phyloP scores from a whole-genome alignment of 1,140 invertebrate genomes.

The Dicyema japonicum region DNA sequence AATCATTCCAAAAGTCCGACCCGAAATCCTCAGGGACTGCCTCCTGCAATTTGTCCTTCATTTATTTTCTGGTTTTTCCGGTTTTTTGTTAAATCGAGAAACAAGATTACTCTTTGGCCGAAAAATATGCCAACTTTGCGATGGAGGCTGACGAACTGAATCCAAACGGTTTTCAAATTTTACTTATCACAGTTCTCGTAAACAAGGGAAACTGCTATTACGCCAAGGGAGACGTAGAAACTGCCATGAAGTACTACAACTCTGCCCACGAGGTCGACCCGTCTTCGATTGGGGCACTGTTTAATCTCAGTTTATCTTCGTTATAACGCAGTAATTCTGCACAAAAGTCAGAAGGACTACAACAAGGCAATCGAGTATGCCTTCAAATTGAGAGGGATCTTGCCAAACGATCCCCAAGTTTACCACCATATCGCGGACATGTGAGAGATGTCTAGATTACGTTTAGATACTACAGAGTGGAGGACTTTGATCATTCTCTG shows the following conservation, averaged over 20 bases:
- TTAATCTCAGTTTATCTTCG: conserved; percentile 35
- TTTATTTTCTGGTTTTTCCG: conserved; percentile 38
- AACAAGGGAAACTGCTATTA: conserved; percentile 54
- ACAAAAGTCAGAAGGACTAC: conserved; percentile 33
- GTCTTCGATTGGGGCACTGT: conserved; percentile 54
- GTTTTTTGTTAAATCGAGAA: conserved; percentile 24
- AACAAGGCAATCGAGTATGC: conserved; percentile 44
- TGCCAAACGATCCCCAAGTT: conserved; percentile 43
- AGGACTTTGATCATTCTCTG: conserved; percentile 2
- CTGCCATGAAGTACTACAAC: conserved; percentile 37
- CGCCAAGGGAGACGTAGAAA: conserved; percentile 33
- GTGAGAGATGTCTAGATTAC: conserved; percentile 8
- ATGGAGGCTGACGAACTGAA: conserved; percentile 42
- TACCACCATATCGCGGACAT: conserved; percentile 48
- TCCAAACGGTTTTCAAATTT: conserved; percentile 22
- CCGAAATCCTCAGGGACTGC: conserved; percentile 45
- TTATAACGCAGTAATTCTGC: conserved; percentile 1
- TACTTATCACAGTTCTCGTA: conserved; percentile 30
- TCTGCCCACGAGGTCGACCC: conserved; percentile 45
- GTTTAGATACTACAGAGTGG: conserved; percentile 4
- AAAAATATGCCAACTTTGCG: conserved; percentile 35
- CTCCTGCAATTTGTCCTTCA: conserved; percentile 55
- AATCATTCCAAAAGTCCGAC: conserved; percentile 50
- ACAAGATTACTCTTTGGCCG: conserved; percentile 45
- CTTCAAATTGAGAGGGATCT: conserved; percentile 40